These are phyloP conservation scores for Drosophila lacicola DNA, from an alignment of 2,888 invertebrate species.

Conservation along the genomic window DNA sequence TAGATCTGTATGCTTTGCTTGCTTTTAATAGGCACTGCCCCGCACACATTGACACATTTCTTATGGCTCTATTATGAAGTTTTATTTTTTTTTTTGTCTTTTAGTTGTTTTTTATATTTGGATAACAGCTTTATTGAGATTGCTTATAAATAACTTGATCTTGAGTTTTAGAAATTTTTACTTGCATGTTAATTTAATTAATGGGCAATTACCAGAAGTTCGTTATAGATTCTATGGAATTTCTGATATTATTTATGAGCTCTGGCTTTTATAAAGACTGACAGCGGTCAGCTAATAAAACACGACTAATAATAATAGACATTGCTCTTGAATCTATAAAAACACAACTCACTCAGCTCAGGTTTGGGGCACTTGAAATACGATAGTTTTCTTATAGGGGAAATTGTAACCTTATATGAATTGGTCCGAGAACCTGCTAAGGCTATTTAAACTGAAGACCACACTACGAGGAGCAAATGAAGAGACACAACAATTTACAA, in stretches of 20 bases:
- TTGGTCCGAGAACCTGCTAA: slow-evolving; percentile 21
- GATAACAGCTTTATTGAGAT: slow-evolving; percentile 22
- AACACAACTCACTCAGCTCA: slow-evolving; percentile 25
- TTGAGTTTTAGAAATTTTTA: slow-evolving; percentile 7
- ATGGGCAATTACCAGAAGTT: slow-evolving; percentile 43
- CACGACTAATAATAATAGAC: slow-evolving; percentile 31
- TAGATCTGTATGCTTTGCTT: slow-evolving; percentile 16
- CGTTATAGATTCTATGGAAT: slow-evolving; percentile 35
- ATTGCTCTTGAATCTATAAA: slow-evolving; percentile 44
- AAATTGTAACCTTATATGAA: slow-evolving; percentile 35
- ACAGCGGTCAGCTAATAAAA: slow-evolving; percentile 58
- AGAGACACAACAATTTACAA: slow-evolving; percentile 1
- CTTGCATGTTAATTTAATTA: slow-evolving; percentile 51
- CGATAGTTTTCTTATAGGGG: slow-evolving; percentile 61
- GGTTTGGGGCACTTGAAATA: slow-evolving; percentile 41
- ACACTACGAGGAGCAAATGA: background rate
- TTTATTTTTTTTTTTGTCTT: slow-evolving; percentile 34
- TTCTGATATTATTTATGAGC: slow-evolving; percentile 34
- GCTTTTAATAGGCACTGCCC: slow-evolving; percentile 37
- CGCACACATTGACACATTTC: slow-evolving; percentile 55
- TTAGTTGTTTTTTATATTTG: slow-evolving; percentile 3
- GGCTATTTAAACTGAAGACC: slow-evolving; percentile 8
- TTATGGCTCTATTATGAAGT: slow-evolving; percentile 50
- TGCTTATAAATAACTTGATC: slow-evolving; percentile 50
- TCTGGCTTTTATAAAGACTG: slow-evolving; percentile 64